Base-by-base conservation (phyloP, 1,140 invertebrate genomes). In the Mercenaria mercenaria region DNA sequence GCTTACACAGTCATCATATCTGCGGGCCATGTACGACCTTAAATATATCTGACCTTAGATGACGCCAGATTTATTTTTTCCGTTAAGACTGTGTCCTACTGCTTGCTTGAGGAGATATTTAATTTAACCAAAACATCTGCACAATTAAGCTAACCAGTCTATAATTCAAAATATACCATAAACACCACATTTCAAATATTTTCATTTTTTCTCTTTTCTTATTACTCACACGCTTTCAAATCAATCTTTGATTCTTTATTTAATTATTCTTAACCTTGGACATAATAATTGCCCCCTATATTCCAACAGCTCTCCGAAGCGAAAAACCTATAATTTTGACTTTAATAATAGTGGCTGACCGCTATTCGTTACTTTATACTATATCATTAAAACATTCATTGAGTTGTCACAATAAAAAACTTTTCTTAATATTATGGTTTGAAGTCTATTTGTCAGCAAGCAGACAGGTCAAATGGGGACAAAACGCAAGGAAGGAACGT, bases 241-340 rank as follows among this genome's bases (percentile, higher is more conserved):
- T 23, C 34, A 72, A 72, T 72, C 67, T 72, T 23, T 41, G 37
- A 39, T 72, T 18, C 29, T 4, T 39, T 72, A 83, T 79, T 79
- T 37, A 77, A 77, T 77, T 77, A 50, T 34, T 34, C 26, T 39
- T 77, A 34, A 79, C 76, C 76, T 79, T 79, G 47, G 29, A 32
- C 50, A 79, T 6, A 4, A 79, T 79, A 79, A 79, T 79, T 79
- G 47, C 43, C 47, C 50, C 18, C 39, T 69, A 83, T 47, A 69
- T 41, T 83, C n/a, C 23, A 13, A 47, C 39, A 32, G 39, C 52
- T 67, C 80, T 11, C 26, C 20, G 20, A 64, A 41, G 59, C 26
- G 29, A 37, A 47, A 56, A 74, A 39, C 67, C 67, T 85, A 67
- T 76, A 72, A 85, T 85, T 85, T 81, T 85, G 50, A 59, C 64